These are phyloP conservation scores for Zalophus californianus DNA, from an alignment of 2,797 vertebrate genomes.

Conservation along the genomic window DNA sequence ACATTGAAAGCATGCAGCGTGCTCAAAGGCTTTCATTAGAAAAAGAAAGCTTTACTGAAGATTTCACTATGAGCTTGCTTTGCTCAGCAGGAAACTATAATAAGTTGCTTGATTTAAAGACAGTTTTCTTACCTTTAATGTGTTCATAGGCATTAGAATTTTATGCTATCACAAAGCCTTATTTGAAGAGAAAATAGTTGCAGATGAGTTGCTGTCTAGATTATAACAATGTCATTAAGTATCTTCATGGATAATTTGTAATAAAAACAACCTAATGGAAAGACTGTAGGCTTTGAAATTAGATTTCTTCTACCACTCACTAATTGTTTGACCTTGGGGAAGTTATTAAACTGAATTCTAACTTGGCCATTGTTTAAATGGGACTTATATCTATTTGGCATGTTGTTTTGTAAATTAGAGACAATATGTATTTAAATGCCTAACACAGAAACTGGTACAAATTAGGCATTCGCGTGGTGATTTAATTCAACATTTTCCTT, in stretches of 20 bases:
- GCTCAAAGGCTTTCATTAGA: slow-evolving; percentile 71
- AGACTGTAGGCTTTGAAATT: slow-evolving; percentile 61
- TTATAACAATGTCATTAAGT: slow-evolving; percentile 58
- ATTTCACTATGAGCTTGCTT: slow-evolving; percentile 60
- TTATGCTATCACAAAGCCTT: slow-evolving; percentile 53
- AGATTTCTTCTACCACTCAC: slow-evolving; percentile 50
- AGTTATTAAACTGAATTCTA: slow-evolving; percentile 73
- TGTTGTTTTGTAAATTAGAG: slow-evolving; percentile 62
- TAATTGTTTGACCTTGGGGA: slow-evolving; percentile 63
- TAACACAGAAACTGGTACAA: slow-evolving; percentile 32
- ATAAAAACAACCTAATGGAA: slow-evolving; percentile 67
- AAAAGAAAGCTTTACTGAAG: slow-evolving; percentile 66
- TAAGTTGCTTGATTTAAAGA: slow-evolving; percentile 71
- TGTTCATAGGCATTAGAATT: slow-evolving; percentile 67
- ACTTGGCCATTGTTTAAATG: slow-evolving; percentile 57
- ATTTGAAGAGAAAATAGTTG: slow-evolving; percentile 62
- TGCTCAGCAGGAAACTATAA: slow-evolving; percentile 70
- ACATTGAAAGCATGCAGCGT: slow-evolving; percentile 56
- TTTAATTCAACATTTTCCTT: slow-evolving; percentile 47
- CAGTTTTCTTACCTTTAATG: slow-evolving; percentile 63
- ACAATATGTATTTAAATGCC: slow-evolving; percentile 59
- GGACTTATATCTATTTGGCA: slow-evolving; percentile 37
- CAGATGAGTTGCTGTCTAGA: slow-evolving; percentile 63
- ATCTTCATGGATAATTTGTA: slow-evolving; percentile 68
- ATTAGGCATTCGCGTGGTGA: slow-evolving; percentile 45